Evolutionary conservation across 2,113 vertebrate species (phyloP), one percentile per base, ranked within the genome.

Genomic region (Pteruthius melanotis): DNA sequence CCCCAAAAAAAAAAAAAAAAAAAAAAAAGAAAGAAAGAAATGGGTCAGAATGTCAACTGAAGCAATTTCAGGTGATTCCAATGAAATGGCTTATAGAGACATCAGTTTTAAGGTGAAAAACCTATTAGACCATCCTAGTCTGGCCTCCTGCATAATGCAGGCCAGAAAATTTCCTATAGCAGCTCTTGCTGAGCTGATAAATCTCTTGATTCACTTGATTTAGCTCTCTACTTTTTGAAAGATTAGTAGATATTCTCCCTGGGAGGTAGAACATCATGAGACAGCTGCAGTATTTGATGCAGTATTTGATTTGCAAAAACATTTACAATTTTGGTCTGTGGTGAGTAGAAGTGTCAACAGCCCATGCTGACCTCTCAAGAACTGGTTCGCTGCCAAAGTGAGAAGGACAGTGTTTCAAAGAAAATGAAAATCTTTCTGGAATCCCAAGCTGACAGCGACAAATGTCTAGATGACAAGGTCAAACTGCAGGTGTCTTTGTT

Each of bases 381-480:
- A 44, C 0, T 37, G 78, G 33, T 74, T 93, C 66, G 59, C 30
- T 74, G 39, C 63, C 75, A 28, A 93, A 88, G 64, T 52, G 78
- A 88, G 63, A 87, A 64, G 45, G 37, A 50, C 63, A 77, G 19
- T 17, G 12, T 49, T 94, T 90, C 75, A 95, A 90, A 91, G 74
- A 68, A 84, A 92, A 75, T n/a, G 1, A 78, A 95, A 92, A 69
- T 49, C 60, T 53, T 57, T 90, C 60, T 21, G 28, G 63, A 95
- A 92, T 81, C 87, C 33, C 56, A 76, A 59, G 44, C 50, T 91
- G 95, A 70, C 84, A 93, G 71, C 0, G 0, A 86, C 75, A 80
- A 66, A 86, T 40, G 60, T 64, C 50, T 88, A 20, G 68, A 80
- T 96, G 76, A 90, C 90, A 90, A 88, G 72, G 90, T 92, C 85